Evolutionary conservation across 2,113 vertebrate genomes (phyloP).

Genomic region (Poeciliopsis turrubarensis): DNA sequence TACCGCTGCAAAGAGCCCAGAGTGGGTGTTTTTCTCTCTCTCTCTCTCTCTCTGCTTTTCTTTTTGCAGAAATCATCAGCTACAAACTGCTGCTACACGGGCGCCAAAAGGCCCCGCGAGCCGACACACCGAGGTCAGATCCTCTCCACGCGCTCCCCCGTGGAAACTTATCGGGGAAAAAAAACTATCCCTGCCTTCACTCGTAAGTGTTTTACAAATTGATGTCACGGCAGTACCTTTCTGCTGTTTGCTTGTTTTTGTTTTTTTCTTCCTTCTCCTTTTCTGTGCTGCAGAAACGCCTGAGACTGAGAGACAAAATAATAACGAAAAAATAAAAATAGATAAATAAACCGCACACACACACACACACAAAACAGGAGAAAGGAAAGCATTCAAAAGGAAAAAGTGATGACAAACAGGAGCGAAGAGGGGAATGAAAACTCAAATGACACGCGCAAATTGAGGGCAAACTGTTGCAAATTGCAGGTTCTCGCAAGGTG

Average conservation of each 20-base stretch:
- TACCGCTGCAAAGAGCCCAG: constrained; percentile 34
- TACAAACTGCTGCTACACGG: constrained; percentile 36
- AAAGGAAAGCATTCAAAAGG: constrained; percentile 34
- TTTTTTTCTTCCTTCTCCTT: not conserved
- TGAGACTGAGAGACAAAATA: not conserved
- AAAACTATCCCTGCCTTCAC: constrained; percentile 15
- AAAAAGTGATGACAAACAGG: not conserved
- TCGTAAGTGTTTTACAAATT: constrained; percentile 26
- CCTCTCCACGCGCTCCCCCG: constrained; percentile 5
- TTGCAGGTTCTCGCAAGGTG: constrained; percentile 19
- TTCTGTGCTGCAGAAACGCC: constrained; percentile 26
- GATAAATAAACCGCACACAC: too few relatives aligned
- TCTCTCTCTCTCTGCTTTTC: not conserved
- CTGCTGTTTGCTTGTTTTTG: not conserved
- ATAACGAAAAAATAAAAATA: not conserved
- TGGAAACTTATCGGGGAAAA: constrained; percentile 15
- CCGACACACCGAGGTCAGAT: constrained; percentile 44
- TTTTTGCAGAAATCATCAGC: constrained; percentile 42
- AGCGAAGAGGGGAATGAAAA: constrained; percentile 30
- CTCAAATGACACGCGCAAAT: constrained; percentile 49
- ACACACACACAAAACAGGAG: constrained; percentile 3
- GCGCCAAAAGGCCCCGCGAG: constrained; percentile 62
- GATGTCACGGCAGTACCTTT: constrained; percentile 44
- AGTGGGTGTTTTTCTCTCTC: constrained; percentile 4
- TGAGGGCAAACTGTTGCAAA: constrained; percentile 53